phyloP scores from a whole-genome alignment of 2,888 invertebrate genomes.

The Philereme vetulata region DNA sequence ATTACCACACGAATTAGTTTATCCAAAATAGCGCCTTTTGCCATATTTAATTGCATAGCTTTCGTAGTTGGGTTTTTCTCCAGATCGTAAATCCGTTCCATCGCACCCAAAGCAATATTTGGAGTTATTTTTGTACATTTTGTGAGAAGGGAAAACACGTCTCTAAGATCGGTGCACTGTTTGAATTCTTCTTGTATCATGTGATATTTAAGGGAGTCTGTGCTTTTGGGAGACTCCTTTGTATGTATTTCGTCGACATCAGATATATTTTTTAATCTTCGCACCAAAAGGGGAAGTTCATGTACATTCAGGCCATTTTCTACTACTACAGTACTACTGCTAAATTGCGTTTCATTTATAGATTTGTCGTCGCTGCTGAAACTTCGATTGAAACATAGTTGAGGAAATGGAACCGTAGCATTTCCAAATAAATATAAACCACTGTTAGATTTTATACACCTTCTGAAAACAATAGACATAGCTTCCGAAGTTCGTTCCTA shows the following conservation, averaged over 20 bases:
- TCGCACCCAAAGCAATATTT: conserved; percentile 77
- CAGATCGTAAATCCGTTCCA: conserved; percentile 74
- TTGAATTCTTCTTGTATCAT: conserved; percentile 76
- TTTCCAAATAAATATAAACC: conserved; percentile 45
- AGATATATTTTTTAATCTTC: conserved; percentile 72
- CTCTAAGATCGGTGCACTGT: conserved; percentile 69
- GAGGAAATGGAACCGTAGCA: conserved; percentile 38
- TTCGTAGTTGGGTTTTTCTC: conserved; percentile 62
- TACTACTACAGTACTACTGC: conserved; percentile 81
- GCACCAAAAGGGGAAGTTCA: conserved; percentile 87
- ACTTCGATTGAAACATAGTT: conserved; percentile 42
- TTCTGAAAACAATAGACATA: conserved; percentile 67
- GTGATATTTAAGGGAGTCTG: conserved; percentile 63
- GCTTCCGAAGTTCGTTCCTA: conserved; percentile 11
- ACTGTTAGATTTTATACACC: conserved; percentile 63
- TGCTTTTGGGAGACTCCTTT: conserved; percentile 41
- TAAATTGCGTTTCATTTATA: conserved; percentile 60
- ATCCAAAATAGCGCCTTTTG: conserved; percentile 76
- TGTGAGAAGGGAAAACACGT: conserved; percentile 73
- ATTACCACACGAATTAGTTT: conserved; percentile 72
- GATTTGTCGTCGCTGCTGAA: conserved; percentile 64
- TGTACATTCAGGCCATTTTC: conserved; percentile 87
- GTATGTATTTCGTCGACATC: conserved; percentile 54
- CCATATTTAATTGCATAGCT: conserved; percentile 60
- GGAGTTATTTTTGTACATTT: conserved; percentile 80